These are phyloP conservation scores for Cephus sareptanus DNA, from an alignment of 2,888 invertebrate genomes.

Conservation along the genomic window DNA sequence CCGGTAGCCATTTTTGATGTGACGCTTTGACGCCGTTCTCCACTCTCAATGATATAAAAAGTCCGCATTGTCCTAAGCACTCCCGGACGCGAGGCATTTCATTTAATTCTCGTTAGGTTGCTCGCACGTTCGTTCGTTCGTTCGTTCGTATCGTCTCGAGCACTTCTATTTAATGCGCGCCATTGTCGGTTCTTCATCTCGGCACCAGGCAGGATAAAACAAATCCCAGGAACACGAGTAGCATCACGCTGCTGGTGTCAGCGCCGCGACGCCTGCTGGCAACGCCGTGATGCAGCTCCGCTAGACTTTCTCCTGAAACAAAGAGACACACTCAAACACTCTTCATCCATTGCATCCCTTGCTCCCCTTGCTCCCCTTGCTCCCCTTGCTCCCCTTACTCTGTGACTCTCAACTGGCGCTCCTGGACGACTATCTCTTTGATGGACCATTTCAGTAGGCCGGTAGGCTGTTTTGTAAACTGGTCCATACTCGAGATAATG, in stretches of 20 bases:
- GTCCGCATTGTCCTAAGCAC: conserved; percentile 8
- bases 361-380: too few relatives aligned
- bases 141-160: conserved; percentile 2
- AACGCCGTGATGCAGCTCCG: conserved; percentile 70
- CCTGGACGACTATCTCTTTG: not conserved
- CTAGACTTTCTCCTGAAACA: conserved; percentile 73
- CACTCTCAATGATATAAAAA: conserved; percentile 17
- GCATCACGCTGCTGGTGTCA: conserved; percentile 11
- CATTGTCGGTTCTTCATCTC: conserved; percentile 55
- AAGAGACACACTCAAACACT: conserved; percentile 48
- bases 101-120: not conserved
- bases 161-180: conserved; percentile 21
- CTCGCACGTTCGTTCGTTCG: not conserved
- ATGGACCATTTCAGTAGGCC: not conserved
- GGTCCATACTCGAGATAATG: not conserved
- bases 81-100: conserved; percentile 3
- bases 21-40: not conserved
- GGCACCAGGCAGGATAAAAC: conserved; percentile 48
- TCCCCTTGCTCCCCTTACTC: not conserved
- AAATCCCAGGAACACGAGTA: conserved; percentile 43
- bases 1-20: conserved; percentile 1
- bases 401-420: not conserved
- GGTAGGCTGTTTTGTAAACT: not conserved
- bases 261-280: conserved; percentile 32
- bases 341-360: not conserved